These are phyloP conservation scores for Papilio machaon DNA, from an alignment of 1,140 invertebrate genomes.

Conservation along the genomic window DNA sequence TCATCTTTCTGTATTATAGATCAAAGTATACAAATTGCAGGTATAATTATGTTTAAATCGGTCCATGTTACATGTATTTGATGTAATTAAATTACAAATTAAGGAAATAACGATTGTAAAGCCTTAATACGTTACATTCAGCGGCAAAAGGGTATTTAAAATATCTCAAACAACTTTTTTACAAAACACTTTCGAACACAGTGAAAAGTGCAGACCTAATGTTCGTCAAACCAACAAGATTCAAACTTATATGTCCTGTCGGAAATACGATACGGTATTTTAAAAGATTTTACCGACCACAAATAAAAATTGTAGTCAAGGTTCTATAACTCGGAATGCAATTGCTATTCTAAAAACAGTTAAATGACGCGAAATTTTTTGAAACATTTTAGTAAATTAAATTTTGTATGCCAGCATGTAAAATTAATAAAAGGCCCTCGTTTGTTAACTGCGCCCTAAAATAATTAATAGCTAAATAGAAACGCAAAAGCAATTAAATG, in stretches of 20 bases:
- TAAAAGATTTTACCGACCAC: background rate
- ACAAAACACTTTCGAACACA: background rate
- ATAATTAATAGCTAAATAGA: background rate
- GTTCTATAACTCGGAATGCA: background rate
- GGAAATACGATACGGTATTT: background rate
- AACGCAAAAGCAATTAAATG: background rate
- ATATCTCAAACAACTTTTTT: background rate
- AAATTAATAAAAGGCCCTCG: background rate
- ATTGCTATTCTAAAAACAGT: no score
- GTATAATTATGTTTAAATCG: background rate
- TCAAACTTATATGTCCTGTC: background rate
- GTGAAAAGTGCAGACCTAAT: background rate
- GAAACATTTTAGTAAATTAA: background rate
- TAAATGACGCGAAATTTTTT: background rate
- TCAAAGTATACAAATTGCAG: background rate
- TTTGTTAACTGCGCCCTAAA: background rate
- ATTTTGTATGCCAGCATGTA: background rate
- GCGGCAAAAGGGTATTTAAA: background rate
- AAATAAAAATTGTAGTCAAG: background rate
- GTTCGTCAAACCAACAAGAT: background rate
- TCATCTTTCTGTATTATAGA: conserved; percentile 1
- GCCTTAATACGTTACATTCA: background rate
- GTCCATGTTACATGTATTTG: background rate
- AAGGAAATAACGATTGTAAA: background rate
- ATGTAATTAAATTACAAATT: background rate